Percentiles rank a stretch among this genome's conserved stretches.
Conservation (phyloP, 2,113 vertebrate species). For the Damaliscus lunatus region DNA sequence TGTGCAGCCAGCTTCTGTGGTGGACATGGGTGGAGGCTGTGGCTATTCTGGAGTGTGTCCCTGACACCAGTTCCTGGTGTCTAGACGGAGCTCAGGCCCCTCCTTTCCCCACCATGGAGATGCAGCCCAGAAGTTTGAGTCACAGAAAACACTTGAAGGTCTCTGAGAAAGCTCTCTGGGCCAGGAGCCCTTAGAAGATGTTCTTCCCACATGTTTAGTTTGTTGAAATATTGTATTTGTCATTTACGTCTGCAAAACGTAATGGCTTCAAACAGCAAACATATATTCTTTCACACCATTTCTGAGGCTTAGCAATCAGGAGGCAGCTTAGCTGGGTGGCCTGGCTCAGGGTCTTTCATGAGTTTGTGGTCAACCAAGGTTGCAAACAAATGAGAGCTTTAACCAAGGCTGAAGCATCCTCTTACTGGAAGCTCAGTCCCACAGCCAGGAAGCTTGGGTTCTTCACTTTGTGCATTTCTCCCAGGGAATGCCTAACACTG, state of each 20-base stretch:
- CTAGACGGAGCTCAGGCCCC: background rate
- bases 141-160: background rate
- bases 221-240: background rate
- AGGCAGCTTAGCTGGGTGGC: background rate
- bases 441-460: background rate
- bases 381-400: background rate
- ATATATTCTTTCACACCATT: background rate
- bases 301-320: background rate
- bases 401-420: background rate
- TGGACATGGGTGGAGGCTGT: background rate
- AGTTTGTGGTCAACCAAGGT: background rate
- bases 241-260: background rate
- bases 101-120: background rate
- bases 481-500: background rate
- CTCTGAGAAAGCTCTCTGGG: background rate
- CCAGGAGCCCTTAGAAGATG: background rate
- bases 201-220: background rate
- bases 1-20: background rate
- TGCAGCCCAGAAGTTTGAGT: conserved; percentile 4
- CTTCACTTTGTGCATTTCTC: background rate
- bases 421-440: background rate
- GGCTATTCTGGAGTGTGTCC: background rate
- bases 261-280: background rate
- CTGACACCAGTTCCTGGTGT: background rate
- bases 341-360: background rate